Evolutionary conservation across 1,140 invertebrate genomes (phyloP).

Genomic region (Bombus sylvicola): DNA sequence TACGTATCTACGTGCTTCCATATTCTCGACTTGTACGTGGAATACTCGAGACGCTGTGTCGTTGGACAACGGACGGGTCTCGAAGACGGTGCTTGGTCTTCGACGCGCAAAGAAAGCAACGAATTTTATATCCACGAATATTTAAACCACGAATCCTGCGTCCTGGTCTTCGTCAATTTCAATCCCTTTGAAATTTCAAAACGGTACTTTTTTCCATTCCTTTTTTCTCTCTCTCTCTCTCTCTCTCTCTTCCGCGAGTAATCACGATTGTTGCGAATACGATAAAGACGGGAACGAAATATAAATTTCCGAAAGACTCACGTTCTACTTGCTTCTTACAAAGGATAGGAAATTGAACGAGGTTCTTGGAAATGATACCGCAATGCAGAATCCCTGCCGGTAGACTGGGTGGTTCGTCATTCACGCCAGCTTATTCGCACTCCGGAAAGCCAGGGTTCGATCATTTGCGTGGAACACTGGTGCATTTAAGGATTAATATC

Average conservation of each 20-base stretch:
- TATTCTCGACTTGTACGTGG: conserved; percentile 72
- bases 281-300: too few relatives aligned
- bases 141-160: background rate
- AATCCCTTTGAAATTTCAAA: too few relatives aligned
- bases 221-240: too few relatives aligned
- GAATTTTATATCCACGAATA: background rate
- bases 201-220: too few relatives aligned
- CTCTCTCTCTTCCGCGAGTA: too few relatives aligned
- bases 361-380: too few relatives aligned
- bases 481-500: conserved; percentile 41
- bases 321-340: too few relatives aligned
- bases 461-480: conserved; percentile 23
- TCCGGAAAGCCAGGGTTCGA: background rate
- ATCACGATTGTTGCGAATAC: too few relatives aligned
- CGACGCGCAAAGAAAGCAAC: background rate
- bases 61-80: conserved; percentile 44
- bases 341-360: too few relatives aligned
- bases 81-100: conserved; percentile 48
- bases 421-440: background rate
- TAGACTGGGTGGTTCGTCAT: background rate
- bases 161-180: too few relatives aligned
- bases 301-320: too few relatives aligned
- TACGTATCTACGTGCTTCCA: conserved; percentile 77
- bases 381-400: too few relatives aligned
- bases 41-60: conserved; percentile 69